Base-by-base conservation (phyloP, 2,113 vertebrate species). In the Eidolon helvum region DNA sequence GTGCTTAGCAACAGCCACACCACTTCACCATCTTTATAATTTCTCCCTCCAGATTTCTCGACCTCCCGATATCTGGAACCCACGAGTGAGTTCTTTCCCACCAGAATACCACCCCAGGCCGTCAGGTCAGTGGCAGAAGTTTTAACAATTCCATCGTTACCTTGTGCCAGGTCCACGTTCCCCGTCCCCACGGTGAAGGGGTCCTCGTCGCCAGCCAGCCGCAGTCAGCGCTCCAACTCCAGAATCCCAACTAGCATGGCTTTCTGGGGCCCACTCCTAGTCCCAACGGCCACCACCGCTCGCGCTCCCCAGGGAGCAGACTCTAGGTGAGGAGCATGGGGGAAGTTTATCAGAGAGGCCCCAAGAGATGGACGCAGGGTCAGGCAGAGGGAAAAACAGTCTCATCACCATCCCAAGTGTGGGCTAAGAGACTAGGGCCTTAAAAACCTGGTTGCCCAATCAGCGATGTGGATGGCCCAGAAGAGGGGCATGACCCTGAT, bases 331-430 rank as follows among this genome's bases (percentile, higher is more conserved):
- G 53, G 16, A 15, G 8, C 15, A 2, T 3, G 4, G n/a, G n/a
- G 53, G 9, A 53, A 55, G 48, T 5, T 7, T 22, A 4, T 45
- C 75, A 2, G 28, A 50, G 30, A 35, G 8, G 3, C 68, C 57
- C 28, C 55, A 45, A 48, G 22, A 12, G 21, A 45, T 4, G 15
- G 80, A 0, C 0, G 3, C 30, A 30, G 77, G 5, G 4, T 0
- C 1, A 1, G 7, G 5, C 19, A 7, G 21, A 33, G 19, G 12
- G 45, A 14, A 45, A 57, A 48, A 4, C 0, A 3, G 2, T 21
- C 12, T 19, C 50, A 4, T 9, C 61, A 16, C 4, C 0, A 3
- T 4, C 50, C 38, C 33, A 22, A 3, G 24, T 7, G 35, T 16
- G 30, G 35, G 61, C 2, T 6, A 50, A 26, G 35, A 19, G 8